Evolutionary conservation across 2,888 invertebrate genomes (phyloP).

Genomic region (Malachius bipustulatus): DNA sequence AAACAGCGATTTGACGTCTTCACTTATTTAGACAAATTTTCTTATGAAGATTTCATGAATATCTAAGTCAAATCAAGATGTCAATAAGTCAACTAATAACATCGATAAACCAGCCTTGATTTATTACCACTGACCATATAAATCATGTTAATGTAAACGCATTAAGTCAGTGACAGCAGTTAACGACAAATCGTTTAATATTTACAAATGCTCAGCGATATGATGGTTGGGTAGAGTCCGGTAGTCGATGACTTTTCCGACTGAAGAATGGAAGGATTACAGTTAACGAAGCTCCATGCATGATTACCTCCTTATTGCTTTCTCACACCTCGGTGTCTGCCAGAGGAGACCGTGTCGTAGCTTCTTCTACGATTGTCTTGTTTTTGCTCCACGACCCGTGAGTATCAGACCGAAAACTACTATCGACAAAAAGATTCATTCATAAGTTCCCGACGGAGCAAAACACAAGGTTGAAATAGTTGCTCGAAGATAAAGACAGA

Average conservation of each 20-base stretch:
- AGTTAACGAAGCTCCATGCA: constrained; percentile 27
- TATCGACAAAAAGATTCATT: constrained; percentile 22
- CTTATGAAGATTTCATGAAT: too few relatives aligned
- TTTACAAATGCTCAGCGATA: constrained; percentile 23
- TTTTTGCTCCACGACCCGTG: constrained; percentile 19
- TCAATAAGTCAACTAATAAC: too few relatives aligned
- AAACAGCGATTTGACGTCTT: too few relatives aligned
- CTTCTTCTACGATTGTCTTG: constrained; percentile 23
- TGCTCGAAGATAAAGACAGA: too few relatives aligned
- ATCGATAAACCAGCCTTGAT: constrained; percentile 25
- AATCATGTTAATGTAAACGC: constrained; percentile 28
- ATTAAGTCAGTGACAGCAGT: constrained; percentile 26
- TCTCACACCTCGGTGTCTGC: constrained; percentile 28
- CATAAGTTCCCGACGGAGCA: constrained; percentile 11
- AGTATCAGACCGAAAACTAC: constrained; percentile 25
- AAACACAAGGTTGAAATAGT: too few relatives aligned
- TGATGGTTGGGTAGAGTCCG: too few relatives aligned
- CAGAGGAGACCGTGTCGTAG: constrained; percentile 21
- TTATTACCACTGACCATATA: constrained; percentile 24
- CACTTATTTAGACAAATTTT: too few relatives aligned
- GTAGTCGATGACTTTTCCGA: constrained; percentile 14
- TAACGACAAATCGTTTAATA: constrained; percentile 27
- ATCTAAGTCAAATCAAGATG: too few relatives aligned
- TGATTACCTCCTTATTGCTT: constrained; percentile 29
- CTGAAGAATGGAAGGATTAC: constrained; percentile 15